Evolutionary conservation across 2,797 vertebrate genomes (phyloP), one percentile per base, ranked within the genome.

Genomic region (Capromys pilorides): DNA sequence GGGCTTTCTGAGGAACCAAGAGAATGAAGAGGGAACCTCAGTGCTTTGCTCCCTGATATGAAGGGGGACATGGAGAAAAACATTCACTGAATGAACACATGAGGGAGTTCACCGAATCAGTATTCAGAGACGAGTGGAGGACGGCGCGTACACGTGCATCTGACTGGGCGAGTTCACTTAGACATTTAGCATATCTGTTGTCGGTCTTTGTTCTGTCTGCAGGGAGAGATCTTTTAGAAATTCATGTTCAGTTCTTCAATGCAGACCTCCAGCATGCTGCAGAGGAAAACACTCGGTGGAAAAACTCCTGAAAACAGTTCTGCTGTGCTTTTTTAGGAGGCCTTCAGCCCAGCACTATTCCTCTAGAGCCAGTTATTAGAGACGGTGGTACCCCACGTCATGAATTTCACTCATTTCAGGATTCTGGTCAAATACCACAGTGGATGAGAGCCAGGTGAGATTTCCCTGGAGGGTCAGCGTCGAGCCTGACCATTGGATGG

Each of bases 1-100:
- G 93, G 95, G 86, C 96, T 95, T 97, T 97, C 93, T 93, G 96
- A 97, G 97, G 59, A 39, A 94, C 41, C 86, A 83, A 86, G 67
- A 84, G 61, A 97, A 93, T 95, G 95, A 96, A 95, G 31, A 96
- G 59, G 59, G 28, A 41, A 92, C 84, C 92, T 95, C 13, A 54
- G 39, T 86, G 86, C 86, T 81, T 88, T 96, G 33, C 96, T 97
- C 88, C 64, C 62, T 88, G 86, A 92, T 79, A 84, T 57, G 66
- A 95, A 8, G 88, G 66, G 87, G 73, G 96, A 97, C 91, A 31
- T 78, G 92, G 75, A 95, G 86, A 94, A 96, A 92, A 80, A 57
- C 61, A 66, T 18, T 83, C 80, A 10, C 64, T 92, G 75, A 93
- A 92, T 45, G 57, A 87, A 71, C 41, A 67, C 1, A n/a, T 84